Evolutionary conservation across 2,888 invertebrate species (phyloP).

Genomic region (Caenorhabditis zanzibari): DNA sequence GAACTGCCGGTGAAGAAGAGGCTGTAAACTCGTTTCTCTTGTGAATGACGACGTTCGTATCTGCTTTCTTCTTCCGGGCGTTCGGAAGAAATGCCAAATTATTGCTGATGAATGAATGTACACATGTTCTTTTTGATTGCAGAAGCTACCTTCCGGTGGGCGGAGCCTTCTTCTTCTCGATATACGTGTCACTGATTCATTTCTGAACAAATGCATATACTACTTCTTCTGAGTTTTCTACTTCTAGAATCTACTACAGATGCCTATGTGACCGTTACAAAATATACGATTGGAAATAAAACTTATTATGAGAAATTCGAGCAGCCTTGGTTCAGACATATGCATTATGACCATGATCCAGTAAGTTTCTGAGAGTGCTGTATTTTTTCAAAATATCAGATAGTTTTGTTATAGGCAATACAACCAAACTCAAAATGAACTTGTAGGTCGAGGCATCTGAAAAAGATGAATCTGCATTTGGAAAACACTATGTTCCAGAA

Average conservation of each 20-base stretch:
- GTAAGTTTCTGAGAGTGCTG: slow-evolving; percentile 25
- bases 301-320: slow-evolving; percentile 70
- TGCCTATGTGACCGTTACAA: slow-evolving; percentile 51
- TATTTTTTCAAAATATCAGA: not conserved
- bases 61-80: slow-evolving; percentile 27
- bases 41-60: slow-evolving; percentile 28
- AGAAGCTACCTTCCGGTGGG: slow-evolving; percentile 19
- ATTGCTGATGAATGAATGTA: slow-evolving; percentile 62
- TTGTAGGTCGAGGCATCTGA: slow-evolving; percentile 65
- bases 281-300: slow-evolving; percentile 65
- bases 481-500: slow-evolving; percentile 75
- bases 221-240: slow-evolving; percentile 18
- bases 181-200: slow-evolving; percentile 27
- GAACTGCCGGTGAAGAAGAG: slow-evolving; percentile 37
- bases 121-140: slow-evolving; percentile 59
- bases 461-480: slow-evolving; percentile 70
- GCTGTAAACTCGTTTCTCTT: slow-evolving; percentile 52
- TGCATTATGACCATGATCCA: slow-evolving; percentile 70
- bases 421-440: not conserved
- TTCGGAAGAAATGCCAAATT: slow-evolving; percentile 58
- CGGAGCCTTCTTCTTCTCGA: slow-evolving; percentile 19
- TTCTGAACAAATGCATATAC: slow-evolving; percentile 17
- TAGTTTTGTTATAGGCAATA: too few relatives aligned
- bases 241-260: not conserved
- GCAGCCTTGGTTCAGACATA: slow-evolving; percentile 75